Conservation (phyloP, 2,888 invertebrate species). For the Tetrapedia diversipes region DNA sequence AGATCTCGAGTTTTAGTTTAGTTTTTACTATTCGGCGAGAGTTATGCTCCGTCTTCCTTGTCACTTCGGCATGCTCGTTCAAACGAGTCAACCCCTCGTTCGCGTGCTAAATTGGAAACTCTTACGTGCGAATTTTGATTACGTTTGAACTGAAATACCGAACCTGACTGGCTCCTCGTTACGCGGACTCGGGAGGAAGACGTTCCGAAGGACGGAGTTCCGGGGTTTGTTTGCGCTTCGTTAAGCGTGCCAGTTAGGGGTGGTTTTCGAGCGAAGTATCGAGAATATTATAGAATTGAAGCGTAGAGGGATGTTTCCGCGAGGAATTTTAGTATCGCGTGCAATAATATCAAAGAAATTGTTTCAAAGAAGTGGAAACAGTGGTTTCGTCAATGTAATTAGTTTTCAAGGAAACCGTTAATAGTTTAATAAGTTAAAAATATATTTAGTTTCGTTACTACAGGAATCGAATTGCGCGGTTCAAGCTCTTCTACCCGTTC, state of each 20-base stretch:
- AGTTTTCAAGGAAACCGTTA: too few species aligned
- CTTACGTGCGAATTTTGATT: constrained; percentile 47
- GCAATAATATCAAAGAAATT: too few species aligned
- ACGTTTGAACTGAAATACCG: not conserved
- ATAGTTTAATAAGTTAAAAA: too few species aligned
- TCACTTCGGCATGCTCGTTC: not conserved
- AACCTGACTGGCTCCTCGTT: constrained; percentile 1
- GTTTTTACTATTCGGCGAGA: constrained; percentile 14
- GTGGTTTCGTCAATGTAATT: too few species aligned
- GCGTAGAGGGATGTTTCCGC: too few species aligned
- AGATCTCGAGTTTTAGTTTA: not conserved
- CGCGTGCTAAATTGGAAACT: constrained; percentile 30
- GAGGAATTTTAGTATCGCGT: too few species aligned
- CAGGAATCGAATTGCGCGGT: too few species aligned
- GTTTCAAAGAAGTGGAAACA: too few species aligned
- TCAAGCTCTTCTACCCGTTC: too few species aligned
- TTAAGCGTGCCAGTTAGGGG: constrained; percentile 5
- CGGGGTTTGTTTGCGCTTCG: constrained; percentile 21
- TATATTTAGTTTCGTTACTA: too few species aligned
- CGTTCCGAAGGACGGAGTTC: not conserved
- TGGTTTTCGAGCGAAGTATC: not conserved
- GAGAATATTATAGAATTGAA: not conserved
- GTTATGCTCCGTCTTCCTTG: constrained; percentile 30
- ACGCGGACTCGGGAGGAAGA: constrained; percentile 14
- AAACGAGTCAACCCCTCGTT: not conserved